Conservation (phyloP, 2,113 vertebrate species). For the Calidris pygmaea region DNA sequence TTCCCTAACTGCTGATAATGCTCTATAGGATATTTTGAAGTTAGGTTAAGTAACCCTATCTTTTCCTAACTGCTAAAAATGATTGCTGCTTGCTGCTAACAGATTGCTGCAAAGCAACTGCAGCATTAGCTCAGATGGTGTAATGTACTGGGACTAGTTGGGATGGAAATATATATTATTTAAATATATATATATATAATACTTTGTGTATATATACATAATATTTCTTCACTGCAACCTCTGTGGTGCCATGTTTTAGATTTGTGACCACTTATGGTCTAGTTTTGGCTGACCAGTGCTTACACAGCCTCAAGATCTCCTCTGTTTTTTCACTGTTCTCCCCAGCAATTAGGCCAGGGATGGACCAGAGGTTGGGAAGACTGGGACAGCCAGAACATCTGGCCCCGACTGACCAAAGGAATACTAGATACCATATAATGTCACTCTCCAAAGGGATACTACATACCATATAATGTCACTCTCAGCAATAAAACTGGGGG, state of each 20-base stretch:
- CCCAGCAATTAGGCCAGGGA: background rate
- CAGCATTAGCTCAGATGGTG: background rate
- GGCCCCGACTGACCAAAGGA: background rate
- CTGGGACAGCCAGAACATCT: background rate
- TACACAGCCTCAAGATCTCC: background rate
- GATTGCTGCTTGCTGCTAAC: background rate
- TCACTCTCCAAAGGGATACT: background rate
- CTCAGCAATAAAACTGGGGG: background rate
- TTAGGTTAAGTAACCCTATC: background rate
- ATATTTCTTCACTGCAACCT: background rate
- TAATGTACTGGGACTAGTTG: background rate
- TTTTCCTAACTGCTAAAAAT: background rate
- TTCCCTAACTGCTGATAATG: background rate
- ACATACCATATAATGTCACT: background rate
- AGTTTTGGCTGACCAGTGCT: rapidly evolving
- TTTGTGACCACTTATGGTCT: background rate
- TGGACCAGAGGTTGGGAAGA: background rate
- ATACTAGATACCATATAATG: background rate
- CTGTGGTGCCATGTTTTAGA: background rate
- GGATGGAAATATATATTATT: background rate
- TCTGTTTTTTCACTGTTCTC: background rate
- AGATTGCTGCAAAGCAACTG: background rate
- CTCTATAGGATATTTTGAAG: background rate
- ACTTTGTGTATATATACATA: too few relatives aligned
- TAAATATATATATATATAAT: too few relatives aligned